These are phyloP conservation scores for Aphis gossypii DNA, from an alignment of 1,140 invertebrate genomes.

Conservation along the genomic window DNA sequence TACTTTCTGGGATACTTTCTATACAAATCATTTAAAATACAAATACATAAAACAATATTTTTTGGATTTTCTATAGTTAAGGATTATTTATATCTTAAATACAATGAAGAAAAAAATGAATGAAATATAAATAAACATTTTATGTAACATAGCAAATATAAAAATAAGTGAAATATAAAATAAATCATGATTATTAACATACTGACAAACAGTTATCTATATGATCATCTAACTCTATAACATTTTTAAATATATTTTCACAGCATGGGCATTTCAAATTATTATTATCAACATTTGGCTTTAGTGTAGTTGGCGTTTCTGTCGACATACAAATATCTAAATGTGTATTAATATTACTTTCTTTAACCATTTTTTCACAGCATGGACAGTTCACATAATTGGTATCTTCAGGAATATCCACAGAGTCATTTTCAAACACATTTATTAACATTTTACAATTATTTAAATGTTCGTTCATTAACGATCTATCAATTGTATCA, in stretches of 20 bases:
- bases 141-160: background rate
- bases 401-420: conserved; percentile 51
- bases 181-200: background rate
- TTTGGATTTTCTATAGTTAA: background rate
- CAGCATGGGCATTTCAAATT: conserved; percentile 65
- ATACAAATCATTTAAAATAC: background rate
- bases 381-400: conserved; percentile 58
- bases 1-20: too few species aligned
- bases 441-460: conserved; percentile 61
- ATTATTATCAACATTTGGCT: conserved; percentile 41
- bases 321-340: conserved; percentile 59
- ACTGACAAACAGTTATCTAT: conserved; percentile 16
- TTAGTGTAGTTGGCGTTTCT: too few species aligned
- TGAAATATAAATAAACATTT: background rate
- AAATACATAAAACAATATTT: background rate
- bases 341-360: conserved; percentile 60
- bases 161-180: background rate
- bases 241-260: conserved; percentile 62
- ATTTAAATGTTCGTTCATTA: conserved; percentile 66
- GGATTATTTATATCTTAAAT: background rate
- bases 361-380: conserved; percentile 47
- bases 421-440: conserved; percentile 60
- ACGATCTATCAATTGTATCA: conserved; percentile 62
- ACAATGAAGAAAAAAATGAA: background rate
- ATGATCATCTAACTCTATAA: conserved; percentile 50